Evolutionary conservation across 2,113 vertebrate species (phyloP).

Genomic region (Malurus alboscapulatus): DNA sequence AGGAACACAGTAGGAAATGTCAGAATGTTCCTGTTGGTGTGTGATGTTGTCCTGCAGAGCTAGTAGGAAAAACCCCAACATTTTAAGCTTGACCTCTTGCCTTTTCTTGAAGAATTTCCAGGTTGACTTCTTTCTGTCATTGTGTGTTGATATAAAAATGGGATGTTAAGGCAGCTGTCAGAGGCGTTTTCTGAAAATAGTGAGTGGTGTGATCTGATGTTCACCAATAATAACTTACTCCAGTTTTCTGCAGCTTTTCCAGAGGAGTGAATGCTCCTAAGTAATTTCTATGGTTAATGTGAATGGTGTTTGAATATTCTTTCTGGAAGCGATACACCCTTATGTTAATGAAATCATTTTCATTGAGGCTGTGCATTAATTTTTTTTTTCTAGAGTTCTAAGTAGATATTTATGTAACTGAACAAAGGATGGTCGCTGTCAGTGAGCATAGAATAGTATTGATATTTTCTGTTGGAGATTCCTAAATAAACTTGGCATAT

Average conservation of each 20-base stretch:
- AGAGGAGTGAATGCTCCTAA: neutral
- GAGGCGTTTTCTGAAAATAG: neutral
- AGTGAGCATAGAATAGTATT: neutral
- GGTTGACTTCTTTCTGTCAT: neutral
- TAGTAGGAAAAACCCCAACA: neutral
- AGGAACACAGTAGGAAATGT: neutral
- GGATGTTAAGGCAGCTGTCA: neutral
- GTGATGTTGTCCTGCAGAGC: neutral
- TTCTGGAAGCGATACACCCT: neutral
- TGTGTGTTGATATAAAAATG: neutral
- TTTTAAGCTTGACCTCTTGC: neutral
- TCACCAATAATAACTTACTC: neutral
- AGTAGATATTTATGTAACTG: neutral
- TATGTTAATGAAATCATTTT: neutral
- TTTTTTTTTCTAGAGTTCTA: neutral
- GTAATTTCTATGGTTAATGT: neutral
- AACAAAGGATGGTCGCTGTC: neutral
- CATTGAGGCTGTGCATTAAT: neutral
- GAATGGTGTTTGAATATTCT: neutral
- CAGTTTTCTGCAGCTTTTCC: neutral
- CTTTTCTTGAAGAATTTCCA: neutral
- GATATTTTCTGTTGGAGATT: neutral
- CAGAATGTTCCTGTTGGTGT: neutral
- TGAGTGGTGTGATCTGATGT: accelerated
- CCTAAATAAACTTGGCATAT: neutral